Evolutionary conservation across 2,113 vertebrate species (phyloP).

Genomic region (Oreotrochilus melanogaster): DNA sequence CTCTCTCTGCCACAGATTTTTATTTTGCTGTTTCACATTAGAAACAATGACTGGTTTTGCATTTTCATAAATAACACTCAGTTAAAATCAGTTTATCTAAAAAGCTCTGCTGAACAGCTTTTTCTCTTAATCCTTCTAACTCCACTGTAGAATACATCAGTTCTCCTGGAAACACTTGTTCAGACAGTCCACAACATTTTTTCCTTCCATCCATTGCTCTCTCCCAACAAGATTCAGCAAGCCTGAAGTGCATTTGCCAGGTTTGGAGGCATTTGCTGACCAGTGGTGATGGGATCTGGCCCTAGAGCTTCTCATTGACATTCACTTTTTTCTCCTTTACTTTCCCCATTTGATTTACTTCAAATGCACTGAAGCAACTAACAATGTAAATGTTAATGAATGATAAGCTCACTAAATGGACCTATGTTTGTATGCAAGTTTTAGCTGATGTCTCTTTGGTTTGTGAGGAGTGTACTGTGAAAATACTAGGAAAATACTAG

Average conservation of each 20-base stretch:
- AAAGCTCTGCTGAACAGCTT: neutral
- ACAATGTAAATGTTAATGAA: neutral
- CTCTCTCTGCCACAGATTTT: neutral
- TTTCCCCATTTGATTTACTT: neutral
- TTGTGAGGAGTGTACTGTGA: neutral
- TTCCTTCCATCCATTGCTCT: neutral
- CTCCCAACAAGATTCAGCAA: neutral
- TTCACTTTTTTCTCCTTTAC: neutral
- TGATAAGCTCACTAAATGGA: neutral
- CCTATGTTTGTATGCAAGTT: neutral
- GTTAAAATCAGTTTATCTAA: neutral
- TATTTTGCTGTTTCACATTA: neutral
- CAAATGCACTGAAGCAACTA: neutral
- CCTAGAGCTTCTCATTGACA: neutral
- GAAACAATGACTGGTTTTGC: neutral
- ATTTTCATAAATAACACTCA: neutral
- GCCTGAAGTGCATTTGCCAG: neutral
- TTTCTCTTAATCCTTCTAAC: neutral
- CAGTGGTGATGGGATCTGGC: neutral
- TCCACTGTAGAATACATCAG: neutral
- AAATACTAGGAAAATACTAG: constrained; percentile 6
- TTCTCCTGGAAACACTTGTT: neutral
- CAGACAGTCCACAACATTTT: neutral
- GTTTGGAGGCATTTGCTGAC: neutral
- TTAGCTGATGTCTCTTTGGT: neutral